Evolutionary conservation across 2,113 vertebrate species (phyloP), one percentile per base, ranked within the genome.

Genomic region (Platichthys flesus): DNA sequence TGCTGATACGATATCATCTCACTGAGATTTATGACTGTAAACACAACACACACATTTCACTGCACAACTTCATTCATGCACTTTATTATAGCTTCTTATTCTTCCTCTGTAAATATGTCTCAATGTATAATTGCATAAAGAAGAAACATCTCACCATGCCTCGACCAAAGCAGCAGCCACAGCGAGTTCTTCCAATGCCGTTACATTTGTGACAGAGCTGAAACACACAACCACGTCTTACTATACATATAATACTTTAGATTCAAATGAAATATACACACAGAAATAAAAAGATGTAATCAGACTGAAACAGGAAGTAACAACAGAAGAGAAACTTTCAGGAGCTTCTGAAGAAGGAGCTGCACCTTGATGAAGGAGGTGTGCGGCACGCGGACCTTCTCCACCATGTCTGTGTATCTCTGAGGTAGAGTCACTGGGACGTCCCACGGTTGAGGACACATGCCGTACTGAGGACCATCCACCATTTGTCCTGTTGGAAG

Each of bases 401-500:
- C 85, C n/a, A 85, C 90, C 13, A 77, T 67, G 78, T 95, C 92
- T 1, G 83, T 84, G 88, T 91, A 97, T 80, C 88, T 94, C 0
- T 51, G 85, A 0, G 96, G 95, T 1, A 74, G 5, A 0, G 80
- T 42, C 2, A 96, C 91, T 0, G 89, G 89, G 71, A 96, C 37
- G 3, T 96, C 94, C 95, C 96, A 96, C 1, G 94, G 95, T 2
- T 67, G 90, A 20, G 96, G 96, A 35, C 91, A 93, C 31, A 71
- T 0, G 0, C 95, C 95, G 24, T 79, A 93, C 81, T 95, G 92
- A 13, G 94, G 92, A 1, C 94, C 91, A 0, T 96, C 94, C 0
- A 95, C 94, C 9, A 8, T 9, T 42, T 93, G 94, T 40, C 92
- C 96, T 96, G 90, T 45, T 63, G 0, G 35, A 24, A 23, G 42